Evolutionary conservation across 2,113 vertebrate species (phyloP).

Genomic region (Pomatostomus ruficeps): DNA sequence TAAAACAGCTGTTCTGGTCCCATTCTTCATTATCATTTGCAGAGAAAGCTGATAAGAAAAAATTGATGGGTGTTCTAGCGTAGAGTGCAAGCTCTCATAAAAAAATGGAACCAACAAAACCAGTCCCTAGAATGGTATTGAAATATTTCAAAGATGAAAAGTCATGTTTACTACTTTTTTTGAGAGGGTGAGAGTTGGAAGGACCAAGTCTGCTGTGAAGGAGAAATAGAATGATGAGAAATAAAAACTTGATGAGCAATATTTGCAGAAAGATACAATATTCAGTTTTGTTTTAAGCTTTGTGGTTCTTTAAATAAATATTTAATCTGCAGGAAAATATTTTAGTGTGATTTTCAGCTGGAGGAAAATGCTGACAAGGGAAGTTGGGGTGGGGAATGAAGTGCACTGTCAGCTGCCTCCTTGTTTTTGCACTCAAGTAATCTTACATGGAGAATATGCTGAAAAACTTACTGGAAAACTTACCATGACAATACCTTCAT

Average conservation of each 20-base stretch:
- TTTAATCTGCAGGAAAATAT: not conserved
- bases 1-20: not conserved
- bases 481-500: not conserved
- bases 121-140: not conserved
- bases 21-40: not conserved
- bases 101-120: not conserved
- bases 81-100: not conserved
- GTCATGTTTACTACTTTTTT: not conserved
- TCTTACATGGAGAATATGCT: not conserved
- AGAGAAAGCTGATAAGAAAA: not conserved
- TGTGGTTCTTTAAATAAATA: not conserved
- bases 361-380: not conserved
- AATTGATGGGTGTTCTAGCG: not conserved
- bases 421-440: not conserved
- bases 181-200: not conserved
- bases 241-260: not conserved
- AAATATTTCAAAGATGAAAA: not conserved
- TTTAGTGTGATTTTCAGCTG: not conserved
- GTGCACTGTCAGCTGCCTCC: not conserved
- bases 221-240: not conserved
- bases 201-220: not conserved
- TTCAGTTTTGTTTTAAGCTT: not conserved
- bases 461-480: not conserved
- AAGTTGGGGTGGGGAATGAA: not conserved
- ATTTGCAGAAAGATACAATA: not conserved